Evolutionary conservation across 2,888 invertebrate species (phyloP).

Genomic region (Molorchus minor): DNA sequence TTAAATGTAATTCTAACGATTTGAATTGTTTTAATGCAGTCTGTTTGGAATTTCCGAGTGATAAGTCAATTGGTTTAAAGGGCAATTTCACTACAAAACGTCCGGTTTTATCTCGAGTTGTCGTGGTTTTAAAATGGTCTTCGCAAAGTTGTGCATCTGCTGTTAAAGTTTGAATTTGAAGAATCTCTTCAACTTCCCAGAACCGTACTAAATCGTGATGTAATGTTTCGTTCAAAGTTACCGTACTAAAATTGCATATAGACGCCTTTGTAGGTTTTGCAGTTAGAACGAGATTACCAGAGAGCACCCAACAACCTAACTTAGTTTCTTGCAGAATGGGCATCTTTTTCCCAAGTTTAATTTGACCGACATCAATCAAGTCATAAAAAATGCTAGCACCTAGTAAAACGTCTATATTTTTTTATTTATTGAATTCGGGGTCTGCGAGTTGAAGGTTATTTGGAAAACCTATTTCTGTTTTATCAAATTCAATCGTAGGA

Average conservation of each 20-base stretch:
- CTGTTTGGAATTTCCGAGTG: not conserved
- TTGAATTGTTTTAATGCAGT: slow-evolving; percentile 7
- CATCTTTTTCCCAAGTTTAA: slow-evolving; percentile 16
- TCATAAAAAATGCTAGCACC: slow-evolving; percentile 23
- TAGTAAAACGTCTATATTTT: slow-evolving; percentile 7
- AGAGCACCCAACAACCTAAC: not conserved
- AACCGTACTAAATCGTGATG: not conserved
- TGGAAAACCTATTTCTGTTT: not conserved
- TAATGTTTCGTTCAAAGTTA: not conserved
- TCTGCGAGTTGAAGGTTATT: slow-evolving; percentile 5
- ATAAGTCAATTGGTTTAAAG: not conserved
- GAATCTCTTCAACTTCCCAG: not conserved
- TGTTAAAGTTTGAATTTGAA: not conserved
- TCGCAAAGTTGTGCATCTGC: not conserved
- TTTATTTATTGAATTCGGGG: slow-evolving; percentile 2
- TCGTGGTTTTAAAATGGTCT: slow-evolving; percentile 4
- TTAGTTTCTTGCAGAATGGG: slow-evolving; percentile 10
- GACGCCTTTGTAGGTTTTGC: not conserved
- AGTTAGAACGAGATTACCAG: too few relatives aligned
- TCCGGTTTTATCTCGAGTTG: not conserved
- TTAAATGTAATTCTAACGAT: not conserved
- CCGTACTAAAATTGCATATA: slow-evolving; percentile 10
- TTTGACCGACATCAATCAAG: slow-evolving; percentile 12
- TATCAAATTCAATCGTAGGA: not conserved
- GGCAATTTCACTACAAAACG: slow-evolving; percentile 9